Conservation (phyloP, 2,113 vertebrate genomes). For the Lagopus muta region DNA sequence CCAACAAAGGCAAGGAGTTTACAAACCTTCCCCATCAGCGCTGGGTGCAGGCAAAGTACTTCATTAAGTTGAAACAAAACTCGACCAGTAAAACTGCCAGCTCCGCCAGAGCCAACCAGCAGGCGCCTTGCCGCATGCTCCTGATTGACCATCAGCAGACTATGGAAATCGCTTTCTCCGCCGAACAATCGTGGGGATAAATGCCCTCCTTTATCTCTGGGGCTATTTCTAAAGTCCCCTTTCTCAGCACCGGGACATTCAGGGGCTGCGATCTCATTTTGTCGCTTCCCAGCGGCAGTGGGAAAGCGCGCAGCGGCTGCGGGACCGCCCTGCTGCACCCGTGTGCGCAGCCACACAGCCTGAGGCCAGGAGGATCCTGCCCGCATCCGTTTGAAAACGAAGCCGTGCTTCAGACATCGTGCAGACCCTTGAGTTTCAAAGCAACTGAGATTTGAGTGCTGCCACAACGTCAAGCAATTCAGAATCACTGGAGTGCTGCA, state of each 20-base stretch:
- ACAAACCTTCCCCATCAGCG: constrained; percentile 45
- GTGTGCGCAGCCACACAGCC: neutral
- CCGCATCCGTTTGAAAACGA: neutral
- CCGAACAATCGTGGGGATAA: constrained; percentile 56
- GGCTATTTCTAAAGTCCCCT: constrained; percentile 58
- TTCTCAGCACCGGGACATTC: constrained; percentile 40
- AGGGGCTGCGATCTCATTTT: constrained; percentile 21
- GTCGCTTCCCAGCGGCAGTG: neutral
- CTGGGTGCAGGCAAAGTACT: constrained; percentile 28
- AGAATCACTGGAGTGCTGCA: constrained; percentile 56
- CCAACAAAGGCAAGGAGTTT: constrained; percentile 67
- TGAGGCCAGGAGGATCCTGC: neutral
- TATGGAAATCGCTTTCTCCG: constrained; percentile 66
- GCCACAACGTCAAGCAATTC: constrained; percentile 56
- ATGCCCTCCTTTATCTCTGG: constrained; percentile 62
- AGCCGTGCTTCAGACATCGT: constrained; percentile 43
- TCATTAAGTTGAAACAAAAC: constrained; percentile 70
- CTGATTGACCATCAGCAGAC: constrained; percentile 59
- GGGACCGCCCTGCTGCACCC: neutral
- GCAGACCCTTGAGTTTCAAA: constrained; percentile 37
- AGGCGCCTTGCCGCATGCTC: constrained; percentile 54
- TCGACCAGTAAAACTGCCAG: constrained; percentile 53
- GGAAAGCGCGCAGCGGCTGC: neutral
- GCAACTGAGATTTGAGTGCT: constrained; percentile 24
- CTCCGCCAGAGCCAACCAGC: constrained; percentile 39